Evolutionary conservation across 92 coral and sea anemone species (phyloP), one percentile per base, ranked within the genome.

Genomic region (Actinernus sp.): DNA sequence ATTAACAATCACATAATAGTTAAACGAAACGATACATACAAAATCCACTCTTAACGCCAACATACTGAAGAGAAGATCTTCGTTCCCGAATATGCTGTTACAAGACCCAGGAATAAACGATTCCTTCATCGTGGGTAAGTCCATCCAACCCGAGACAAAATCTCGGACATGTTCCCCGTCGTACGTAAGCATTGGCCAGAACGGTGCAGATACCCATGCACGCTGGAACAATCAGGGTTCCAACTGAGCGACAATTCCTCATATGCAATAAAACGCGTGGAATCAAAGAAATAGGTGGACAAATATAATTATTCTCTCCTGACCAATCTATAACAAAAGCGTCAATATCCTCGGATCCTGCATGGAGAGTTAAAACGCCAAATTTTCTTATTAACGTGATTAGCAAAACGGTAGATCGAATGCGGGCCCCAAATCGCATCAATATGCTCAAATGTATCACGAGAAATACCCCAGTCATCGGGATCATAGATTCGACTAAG

Each of bases 401-500:
- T 82, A 1, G 82, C 75, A 30, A 65, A 73, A 31, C 81, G 75
- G 34, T 63, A 71, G 21, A 83, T 54, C 4, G 89, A 27, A 50
- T 83, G 89, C 28, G 84, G 85, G 8, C 85, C 79, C 84, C 89
- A 83, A 13, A 67, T 25, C 13, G 27, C 7, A 54, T 76, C 78
- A 64, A 82, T 50, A 17, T 1, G 28, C 0, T 46, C 20, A 76
- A 74, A 65, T 20, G 77, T 55, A 1, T 22, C 1, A 29, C 33
- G 49, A 38, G 71, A 57, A 23, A 73, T 24, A 1, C 71, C 83
- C 76, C 72, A 82, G 40, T 74, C 71, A 20, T 73, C 83, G 0
- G 72, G 14, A 41, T 82, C 88, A 23, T 48, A 62, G 32, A 82
- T 38, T 3, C 56, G 82, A 31, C 88, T 82, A 19, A 82, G 65